Base-by-base conservation (phyloP, 2,797 vertebrate genomes). In the Danio aesculapii region DNA sequence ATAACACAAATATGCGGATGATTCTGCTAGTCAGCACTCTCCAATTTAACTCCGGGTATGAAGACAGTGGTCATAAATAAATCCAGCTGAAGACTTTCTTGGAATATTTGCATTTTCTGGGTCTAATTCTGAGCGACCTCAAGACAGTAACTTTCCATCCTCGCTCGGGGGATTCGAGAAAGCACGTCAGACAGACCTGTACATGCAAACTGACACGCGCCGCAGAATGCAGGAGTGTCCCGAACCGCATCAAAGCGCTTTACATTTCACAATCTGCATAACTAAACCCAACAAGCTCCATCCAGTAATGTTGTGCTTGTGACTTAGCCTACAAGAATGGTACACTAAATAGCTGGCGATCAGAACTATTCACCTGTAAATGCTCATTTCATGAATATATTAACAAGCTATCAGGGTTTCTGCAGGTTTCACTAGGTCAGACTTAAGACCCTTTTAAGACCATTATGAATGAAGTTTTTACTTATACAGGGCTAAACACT, bases 51-150 rank as follows among this genome's bases (percentile, higher is more conserved):
- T 83, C 66, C 82, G 71, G 73, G 58, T 52, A 63, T 64, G 86
- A 30, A 30, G 30, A 49, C 64, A 0, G 63, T 7, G 19, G 85
- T 86, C 86, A 92, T 90, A 89, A 92, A 30, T 30, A 30, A 91
- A 85, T 89, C 84, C 85, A 71, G 17, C 10, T 43, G 6, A 12
- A 71, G 49, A n/a, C 88, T 87, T 91, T 75, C 80, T 74, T 49
- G 59, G 77, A 82, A 85, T 89, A 90, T 88, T 87, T 58, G 88
- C 86, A 77, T 0, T 74, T 84, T 90, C 92, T 92, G 81, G 81
- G 69, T 3, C 91, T 84, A 6, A 81, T 89, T 88, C 91, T 46
- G 62, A 4, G 84, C 85, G 87, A 83, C 84, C 86, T 86, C 88
- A 82, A 30, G 80, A 87, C 85, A 81, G 44, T 21, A 77, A 11